phyloP scores from a whole-genome alignment of 2,888 invertebrate genomes.

The Argynnis bischoffii region DNA sequence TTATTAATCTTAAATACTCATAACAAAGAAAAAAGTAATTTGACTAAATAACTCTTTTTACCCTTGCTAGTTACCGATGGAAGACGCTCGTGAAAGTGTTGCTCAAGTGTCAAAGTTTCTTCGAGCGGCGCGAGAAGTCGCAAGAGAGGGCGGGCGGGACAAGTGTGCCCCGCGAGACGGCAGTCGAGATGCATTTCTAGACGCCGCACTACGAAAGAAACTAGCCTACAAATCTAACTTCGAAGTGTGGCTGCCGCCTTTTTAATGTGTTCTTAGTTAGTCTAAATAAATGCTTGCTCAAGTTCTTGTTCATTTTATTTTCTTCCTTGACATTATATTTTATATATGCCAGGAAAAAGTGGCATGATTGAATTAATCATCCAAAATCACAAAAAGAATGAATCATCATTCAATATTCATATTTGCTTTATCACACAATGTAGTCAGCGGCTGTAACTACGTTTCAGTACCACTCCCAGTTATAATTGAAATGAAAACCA shows the following conservation, averaged over 20 bases:
- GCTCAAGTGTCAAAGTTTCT: slow-evolving; percentile 70
- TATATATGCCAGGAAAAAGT: too few species aligned
- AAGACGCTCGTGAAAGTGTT: slow-evolving; percentile 74
- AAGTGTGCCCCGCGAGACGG: slow-evolving; percentile 66
- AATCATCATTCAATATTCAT: neutral
- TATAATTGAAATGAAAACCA: slow-evolving; percentile 30
- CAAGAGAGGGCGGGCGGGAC: slow-evolving; percentile 62
- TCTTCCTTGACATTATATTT: neutral
- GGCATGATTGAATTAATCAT: neutral
- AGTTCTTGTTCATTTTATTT: slow-evolving; percentile 10
- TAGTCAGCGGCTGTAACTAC: slow-evolving; percentile 3
- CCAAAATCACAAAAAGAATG: neutral
- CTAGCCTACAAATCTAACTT: slow-evolving; percentile 77
- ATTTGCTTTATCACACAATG: slow-evolving; percentile 3
- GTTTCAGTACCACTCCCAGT: slow-evolving; percentile 7
- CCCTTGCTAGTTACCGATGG: slow-evolving; percentile 56
- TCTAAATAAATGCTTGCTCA: slow-evolving; percentile 47
- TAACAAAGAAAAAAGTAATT: neutral
- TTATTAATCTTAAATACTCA: too few species aligned
- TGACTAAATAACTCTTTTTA: slow-evolving; percentile 42
- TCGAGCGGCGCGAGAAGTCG: slow-evolving; percentile 70
- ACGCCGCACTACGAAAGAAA: slow-evolving; percentile 78
- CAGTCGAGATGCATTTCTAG: slow-evolving; percentile 71
- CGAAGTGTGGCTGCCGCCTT: slow-evolving; percentile 82
- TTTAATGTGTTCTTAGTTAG: slow-evolving; percentile 68